Evolutionary conservation across 2,113 vertebrate species (phyloP), one percentile per base, ranked within the genome.

Genomic region (Periophthalmus modestus): DNA sequence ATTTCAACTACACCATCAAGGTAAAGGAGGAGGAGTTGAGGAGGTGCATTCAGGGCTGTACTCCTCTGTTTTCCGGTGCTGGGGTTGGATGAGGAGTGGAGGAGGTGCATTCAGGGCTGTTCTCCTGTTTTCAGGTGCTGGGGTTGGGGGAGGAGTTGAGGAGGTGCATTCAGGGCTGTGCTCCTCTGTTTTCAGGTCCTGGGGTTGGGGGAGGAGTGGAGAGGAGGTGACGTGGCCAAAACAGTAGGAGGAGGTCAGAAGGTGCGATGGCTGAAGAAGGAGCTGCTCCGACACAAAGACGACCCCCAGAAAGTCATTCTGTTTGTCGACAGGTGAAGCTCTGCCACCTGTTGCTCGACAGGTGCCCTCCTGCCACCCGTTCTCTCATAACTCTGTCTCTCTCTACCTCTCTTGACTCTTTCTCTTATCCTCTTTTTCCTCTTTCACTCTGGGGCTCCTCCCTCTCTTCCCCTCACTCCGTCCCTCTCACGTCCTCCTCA

Each of bases 181-280:
- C 47, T 48, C 2, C 1, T 34, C 13, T 62, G 11, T 18, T 7
- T 19, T 14, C 55, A 94, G 93, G 90, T 91, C 4, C 86, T 94
- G 66, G 93, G 93, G 54, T 82, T 93, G 79, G 92, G 92, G 1
- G 89, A 94, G 87, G 88, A 93, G 21, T 97, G 96, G 96, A 93
- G 84, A 72, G 96, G 93, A 0, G 93, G 93, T 0, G 93, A 94
- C 6, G 89, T 94, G 39, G 92, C 93, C 2, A 85, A 94, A 11
- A 97, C 96, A 0, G 95, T 97, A 0, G 96, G 96, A 0, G 96
- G 96, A 55, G 96, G 96, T 9, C 96, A 97, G 93, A 97, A 97
- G 82, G 96, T 97, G 19, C 88, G 96, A n/a, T 96, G 96, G 95
- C 73, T 97, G 72, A 96, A 95, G 86, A 92, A 91, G 7, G 95